Base-by-base conservation (phyloP, 2,113 vertebrate species). In the Urocynchramus pylzowi region DNA sequence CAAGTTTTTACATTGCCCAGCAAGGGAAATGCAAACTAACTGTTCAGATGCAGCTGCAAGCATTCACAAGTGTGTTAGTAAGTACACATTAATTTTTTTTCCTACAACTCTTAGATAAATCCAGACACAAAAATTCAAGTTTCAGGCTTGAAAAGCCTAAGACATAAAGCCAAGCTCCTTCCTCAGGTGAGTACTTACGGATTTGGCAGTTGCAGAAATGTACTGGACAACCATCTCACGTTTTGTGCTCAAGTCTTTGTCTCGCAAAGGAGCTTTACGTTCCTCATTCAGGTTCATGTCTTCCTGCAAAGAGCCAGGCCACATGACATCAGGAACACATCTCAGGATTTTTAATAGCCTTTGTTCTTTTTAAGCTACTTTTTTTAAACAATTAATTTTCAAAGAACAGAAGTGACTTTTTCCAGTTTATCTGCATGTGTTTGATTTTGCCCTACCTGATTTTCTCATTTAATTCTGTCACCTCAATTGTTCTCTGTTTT, bases 251-350 rank as follows among this genome's bases (percentile, higher is more conserved):
- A 99, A 96, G 95, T 99, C 99, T 90, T 99, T 99, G 85, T 98
- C 98, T 81, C 99, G 98, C 35, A 99, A 94, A 30, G 99, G 99
- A 69, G 99, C 99, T 96, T 99, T 99, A 8, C 99, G 98, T 20
- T 99, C 99, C 96, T 99, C 99, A 28, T 99, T 99, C 87, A 99
- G 97, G 97, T 99, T 99, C 99, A 99, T 99, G 97, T 99, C 99
- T 97, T 99, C 99, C 99, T 99, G 93, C 92, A 81, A 75, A 87
- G 21, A 33, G 54, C 85, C 20, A 97, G 24, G 73, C 13, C 96
- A 90, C 19, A 53, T 11, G 45, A 31, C 45, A 37, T 88, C 61
- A 96, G 37, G 6, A 93, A 13, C 47, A 15, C 8, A 77, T 9
- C 67, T 64, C 37, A 52, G 17, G 2, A 4, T 21, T 85, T 50